Conservation (phyloP, 2,113 vertebrate genomes). For the mouse (Mus musculus) region GRCm39 chr16:84198001-84198500, state of each 20-base stretch:
- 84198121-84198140: constrained; percentile 62
- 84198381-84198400: not conserved
- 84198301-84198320: not conserved
- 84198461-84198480: not conserved
- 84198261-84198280: constrained; percentile 44
- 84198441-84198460: not conserved
- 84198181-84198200: constrained; percentile 78
- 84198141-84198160: constrained; percentile 76
- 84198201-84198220: constrained; percentile 79
- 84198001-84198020: constrained; percentile 11
- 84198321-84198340: not conserved
- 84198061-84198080: constrained; percentile 59
- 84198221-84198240: constrained; percentile 77
- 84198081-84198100: constrained; percentile 70
- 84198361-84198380: not conserved
- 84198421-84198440: not conserved
- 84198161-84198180: constrained; percentile 61
- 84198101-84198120: constrained; percentile 67
- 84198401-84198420: not conserved
- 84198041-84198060: not conserved
- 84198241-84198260: constrained; percentile 58
- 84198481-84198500: not conserved
- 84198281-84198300: constrained; percentile 54
- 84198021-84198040: constrained; percentile 40
- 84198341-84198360: not conserved